Evolutionary conservation across 2,113 vertebrate species (phyloP).

Genomic region (Guaruba guarouba): DNA sequence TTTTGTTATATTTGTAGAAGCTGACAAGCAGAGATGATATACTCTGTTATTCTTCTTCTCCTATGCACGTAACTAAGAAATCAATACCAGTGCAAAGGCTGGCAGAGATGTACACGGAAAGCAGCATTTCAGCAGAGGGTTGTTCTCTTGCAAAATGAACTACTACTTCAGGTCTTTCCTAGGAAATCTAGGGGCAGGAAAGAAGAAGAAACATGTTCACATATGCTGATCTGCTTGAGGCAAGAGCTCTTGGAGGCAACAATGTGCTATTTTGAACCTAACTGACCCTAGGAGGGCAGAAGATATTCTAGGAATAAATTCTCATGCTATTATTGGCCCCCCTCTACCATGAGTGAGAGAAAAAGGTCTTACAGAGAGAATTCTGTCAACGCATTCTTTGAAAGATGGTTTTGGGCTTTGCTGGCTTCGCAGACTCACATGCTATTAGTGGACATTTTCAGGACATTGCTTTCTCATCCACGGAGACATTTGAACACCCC

Average conservation of each 20-base stretch:
- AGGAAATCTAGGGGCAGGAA: not conserved
- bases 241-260: not conserved
- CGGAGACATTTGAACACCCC: not conserved
- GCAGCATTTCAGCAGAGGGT: not conserved
- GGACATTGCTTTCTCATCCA: not conserved
- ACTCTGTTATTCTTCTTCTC: not conserved
- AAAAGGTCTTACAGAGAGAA: not conserved
- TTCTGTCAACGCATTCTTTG: not conserved
- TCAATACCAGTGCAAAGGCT: not conserved
- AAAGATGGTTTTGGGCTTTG: not conserved
- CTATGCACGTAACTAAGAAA: not conserved
- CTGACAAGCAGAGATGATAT: not conserved
- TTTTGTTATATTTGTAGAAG: not conserved
- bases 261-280: not conserved
- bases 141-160: not conserved
- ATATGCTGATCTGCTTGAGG: not conserved
- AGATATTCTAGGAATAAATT: not conserved
- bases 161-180: not conserved
- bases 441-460: not conserved
- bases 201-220: not conserved
- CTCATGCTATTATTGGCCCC: not conserved
- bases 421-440: not conserved
- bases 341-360: not conserved
- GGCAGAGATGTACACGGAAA: not conserved
- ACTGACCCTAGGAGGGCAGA: accelerated